Evolutionary conservation across 1,140 invertebrate species (phyloP), one percentile per base, ranked within the genome.

Genomic region (Tetraneura akinire): DNA sequence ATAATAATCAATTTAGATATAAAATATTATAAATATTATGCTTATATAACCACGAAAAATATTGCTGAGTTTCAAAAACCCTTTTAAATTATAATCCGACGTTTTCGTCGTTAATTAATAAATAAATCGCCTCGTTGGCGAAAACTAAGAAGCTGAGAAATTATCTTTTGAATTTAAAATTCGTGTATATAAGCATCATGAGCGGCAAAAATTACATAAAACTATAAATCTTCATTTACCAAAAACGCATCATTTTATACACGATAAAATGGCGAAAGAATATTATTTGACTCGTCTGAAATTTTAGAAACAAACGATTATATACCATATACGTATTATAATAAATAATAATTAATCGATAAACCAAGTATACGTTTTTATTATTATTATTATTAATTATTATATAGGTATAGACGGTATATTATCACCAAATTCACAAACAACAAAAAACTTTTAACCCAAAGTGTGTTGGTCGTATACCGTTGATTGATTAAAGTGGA

Each of bases 401-500:
- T n/a, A n/a, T n/a, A n/a, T n/a, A n/a, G n/a, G n/a, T n/a, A n/a
- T n/a, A n/a, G n/a, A n/a, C n/a, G n/a, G n/a, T n/a, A n/a, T n/a
- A n/a, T n/a, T n/a, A n/a, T n/a, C n/a, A n/a, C n/a, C n/a, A n/a
- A n/a, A 18, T 37, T 37, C 32, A 37, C 8, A 4, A 37, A 64
- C 37, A 66, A 66, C 10, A 68, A 23, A 68, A 68, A 68, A 47
- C 64, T 68, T 68, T 68, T 14, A 26, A 45, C n/a, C n/a, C 3
- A 23, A 68, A 68, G 32, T 23, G 29, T 21, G 71, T 57, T 32
- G 32, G 10, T 49, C 32, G 32, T 37, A 37, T 6, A n/a, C 49
- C 32, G 70, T 74, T 74, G 71, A 74, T 74, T 74, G 71, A 74
- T 74, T 74, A 57, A 74, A 57, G 18, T 42, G 71, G 71, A 74